Base-by-base conservation (phyloP, 2,113 vertebrate species). In the Antigone vipio region DNA sequence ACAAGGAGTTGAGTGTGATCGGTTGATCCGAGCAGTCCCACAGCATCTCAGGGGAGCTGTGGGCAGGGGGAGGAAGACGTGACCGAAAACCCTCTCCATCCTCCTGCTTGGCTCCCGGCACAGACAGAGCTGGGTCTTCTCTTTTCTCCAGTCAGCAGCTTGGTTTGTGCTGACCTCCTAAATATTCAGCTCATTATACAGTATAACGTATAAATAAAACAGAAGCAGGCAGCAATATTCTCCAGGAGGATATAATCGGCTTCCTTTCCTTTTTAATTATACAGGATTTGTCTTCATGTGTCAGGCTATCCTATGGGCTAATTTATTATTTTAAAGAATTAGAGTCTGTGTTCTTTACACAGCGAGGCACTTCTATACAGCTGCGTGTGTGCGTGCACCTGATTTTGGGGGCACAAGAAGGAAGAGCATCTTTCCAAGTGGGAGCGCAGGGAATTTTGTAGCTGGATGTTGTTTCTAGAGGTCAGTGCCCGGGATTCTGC, bases 91-190 rank as follows among this genome's bases (percentile, higher is more conserved):
- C 30, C 13, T 58, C 27, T 71, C 55, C 38, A 52, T 64, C 63
- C 58, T 85, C 27, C 42, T 66, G 52, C 69, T 62, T 95, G 63
- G 72, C 59, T 97, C 26, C 7, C 1, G 8, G 66, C 58, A 52
- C 63, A 35, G 76, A 68, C 32, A 78, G 82, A 94, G 93, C 49
- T 76, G 79, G 69, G 78, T 78, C 92, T 91, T 81, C 85, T 85
- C 82, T 97, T 97, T 95, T 96, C 82, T 95, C 35, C 89, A 96
- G 93, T 97, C 96, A 97, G 95, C 97, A 97, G 89, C 91, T 93
- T 96, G 82, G 81, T 97, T 97, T 97, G 94, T 97, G 97, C 96
- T 97, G 97, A 97, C 95, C 95, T 96, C 94, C 83, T 97, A 97
- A 97, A 97, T 97, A 97, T 97, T 95, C 93, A 93, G 93, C 94